Percentiles rank a stretch among this genome's conserved stretches.
Conservation (phyloP, 2,113 vertebrate genomes). For the Callospermophilus lateralis region DNA sequence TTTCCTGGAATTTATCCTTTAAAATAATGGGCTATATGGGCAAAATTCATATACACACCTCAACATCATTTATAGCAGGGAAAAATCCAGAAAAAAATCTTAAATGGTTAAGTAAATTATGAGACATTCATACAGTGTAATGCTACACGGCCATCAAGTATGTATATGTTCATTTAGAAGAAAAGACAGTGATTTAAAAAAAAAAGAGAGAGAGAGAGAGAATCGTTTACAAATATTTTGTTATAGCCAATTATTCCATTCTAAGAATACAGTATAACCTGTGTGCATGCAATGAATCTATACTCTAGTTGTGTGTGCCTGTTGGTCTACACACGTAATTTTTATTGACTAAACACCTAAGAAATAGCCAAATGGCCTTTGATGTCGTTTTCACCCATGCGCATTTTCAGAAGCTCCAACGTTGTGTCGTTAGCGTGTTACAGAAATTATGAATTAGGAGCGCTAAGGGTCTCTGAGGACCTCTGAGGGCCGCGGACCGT, state of each 20-base stretch:
- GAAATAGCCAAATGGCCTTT: background rate
- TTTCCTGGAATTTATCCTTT: background rate
- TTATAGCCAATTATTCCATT: slow-evolving; percentile 39
- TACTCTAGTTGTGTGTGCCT: background rate
- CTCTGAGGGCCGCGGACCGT: background rate
- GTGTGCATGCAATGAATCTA: background rate
- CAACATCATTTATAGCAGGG: background rate
- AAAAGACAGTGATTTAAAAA: background rate
- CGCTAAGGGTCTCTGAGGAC: background rate
- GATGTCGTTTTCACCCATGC: background rate
- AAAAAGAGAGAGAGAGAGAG: too few relatives aligned
- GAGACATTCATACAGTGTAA: background rate
- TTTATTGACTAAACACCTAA: background rate
- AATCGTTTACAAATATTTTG: slow-evolving; percentile 4
- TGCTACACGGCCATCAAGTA: background rate
- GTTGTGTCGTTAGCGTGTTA: background rate
- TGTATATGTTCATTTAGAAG: background rate
- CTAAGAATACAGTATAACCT: background rate
- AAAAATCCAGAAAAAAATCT: slow-evolving; percentile 19
- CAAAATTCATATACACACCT: background rate
- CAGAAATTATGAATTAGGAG: background rate
- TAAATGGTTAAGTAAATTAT: slow-evolving; percentile 16
- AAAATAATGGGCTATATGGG: background rate
- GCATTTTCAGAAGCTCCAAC: background rate
- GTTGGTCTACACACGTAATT: background rate